These are phyloP conservation scores for Loxodonta africana DNA, from an alignment of 2,113 vertebrate genomes.

Conservation along the genomic window DNA sequence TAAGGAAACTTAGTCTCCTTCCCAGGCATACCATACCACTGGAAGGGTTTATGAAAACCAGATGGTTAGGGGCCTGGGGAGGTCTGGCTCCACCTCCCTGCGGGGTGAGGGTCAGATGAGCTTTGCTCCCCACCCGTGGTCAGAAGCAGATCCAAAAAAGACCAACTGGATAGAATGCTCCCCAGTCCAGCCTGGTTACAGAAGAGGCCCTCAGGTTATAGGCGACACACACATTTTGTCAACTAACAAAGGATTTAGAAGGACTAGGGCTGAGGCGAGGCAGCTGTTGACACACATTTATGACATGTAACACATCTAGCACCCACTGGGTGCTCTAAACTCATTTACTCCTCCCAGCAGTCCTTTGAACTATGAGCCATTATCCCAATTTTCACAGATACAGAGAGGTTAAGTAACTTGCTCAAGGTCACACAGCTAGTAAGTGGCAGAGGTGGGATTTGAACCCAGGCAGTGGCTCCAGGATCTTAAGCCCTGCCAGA, in stretches of 20 bases:
- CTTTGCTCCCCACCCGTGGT: neutral
- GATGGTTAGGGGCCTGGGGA: neutral
- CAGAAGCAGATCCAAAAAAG: neutral
- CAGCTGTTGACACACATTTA: neutral
- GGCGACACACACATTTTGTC: too few relatives aligned
- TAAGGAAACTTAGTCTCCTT: neutral
- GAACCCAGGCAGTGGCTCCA: neutral
- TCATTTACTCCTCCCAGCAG: neutral
- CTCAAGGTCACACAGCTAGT: neutral
- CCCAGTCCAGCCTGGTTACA: neutral
- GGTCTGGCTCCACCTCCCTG: neutral
- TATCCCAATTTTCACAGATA: neutral
- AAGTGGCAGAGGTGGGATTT: neutral
- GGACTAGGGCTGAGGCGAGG: neutral
- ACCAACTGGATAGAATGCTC: neutral
- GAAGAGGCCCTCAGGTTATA: neutral
- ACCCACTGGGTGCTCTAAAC: neutral
- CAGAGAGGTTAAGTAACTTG: neutral
- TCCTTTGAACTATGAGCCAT: fast-evolving
- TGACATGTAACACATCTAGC: fast-evolving
- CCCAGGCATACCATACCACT: neutral
- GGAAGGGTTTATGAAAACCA: conserved; percentile 37
- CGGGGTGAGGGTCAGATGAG: neutral
- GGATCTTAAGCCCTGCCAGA: neutral
- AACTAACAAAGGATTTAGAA: neutral